Evolutionary conservation across 2,888 invertebrate genomes (phyloP).

Genomic region (Philhelius pedissequus): DNA sequence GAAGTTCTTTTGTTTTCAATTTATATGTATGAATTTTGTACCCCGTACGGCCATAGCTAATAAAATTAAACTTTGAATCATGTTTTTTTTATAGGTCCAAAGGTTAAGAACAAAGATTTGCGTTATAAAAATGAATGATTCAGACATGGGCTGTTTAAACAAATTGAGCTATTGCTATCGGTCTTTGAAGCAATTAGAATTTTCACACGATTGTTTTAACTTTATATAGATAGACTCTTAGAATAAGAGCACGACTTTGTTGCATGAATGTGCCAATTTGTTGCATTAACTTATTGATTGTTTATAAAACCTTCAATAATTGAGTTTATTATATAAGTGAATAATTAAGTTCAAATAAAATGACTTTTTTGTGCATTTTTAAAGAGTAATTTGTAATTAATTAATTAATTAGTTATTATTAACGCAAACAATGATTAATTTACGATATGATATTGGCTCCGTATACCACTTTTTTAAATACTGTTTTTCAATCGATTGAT

Average conservation of each 20-base stretch:
- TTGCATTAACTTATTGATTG: no score
- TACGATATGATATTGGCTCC: no score
- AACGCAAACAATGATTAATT: no score
- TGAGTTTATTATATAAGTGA: no score
- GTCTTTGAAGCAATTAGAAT: not conserved
- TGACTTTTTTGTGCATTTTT: no score
- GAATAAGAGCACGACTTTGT: not conserved
- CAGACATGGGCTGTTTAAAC: not conserved
- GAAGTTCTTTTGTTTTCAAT: not conserved
- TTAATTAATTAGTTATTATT: no score
- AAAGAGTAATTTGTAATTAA: no score
- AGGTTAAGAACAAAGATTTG: not conserved
- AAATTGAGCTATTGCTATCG: not conserved
- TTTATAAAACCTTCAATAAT: no score
- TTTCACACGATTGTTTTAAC: not conserved
- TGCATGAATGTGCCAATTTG: no score
- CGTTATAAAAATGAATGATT: not conserved
- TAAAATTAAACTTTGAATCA: not conserved
- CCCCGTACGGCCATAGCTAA: not conserved
- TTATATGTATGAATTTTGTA: not conserved
- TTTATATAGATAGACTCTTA: not conserved
- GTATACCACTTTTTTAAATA: no score
- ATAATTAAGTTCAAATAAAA: no score
- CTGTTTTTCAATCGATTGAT: no score
- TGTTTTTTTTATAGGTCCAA: not conserved